Percentiles rank a stretch among this genome's conserved stretches.
phyloP scores from a whole-genome alignment of 2,888 invertebrate species.

The Andrena marginata region DNA sequence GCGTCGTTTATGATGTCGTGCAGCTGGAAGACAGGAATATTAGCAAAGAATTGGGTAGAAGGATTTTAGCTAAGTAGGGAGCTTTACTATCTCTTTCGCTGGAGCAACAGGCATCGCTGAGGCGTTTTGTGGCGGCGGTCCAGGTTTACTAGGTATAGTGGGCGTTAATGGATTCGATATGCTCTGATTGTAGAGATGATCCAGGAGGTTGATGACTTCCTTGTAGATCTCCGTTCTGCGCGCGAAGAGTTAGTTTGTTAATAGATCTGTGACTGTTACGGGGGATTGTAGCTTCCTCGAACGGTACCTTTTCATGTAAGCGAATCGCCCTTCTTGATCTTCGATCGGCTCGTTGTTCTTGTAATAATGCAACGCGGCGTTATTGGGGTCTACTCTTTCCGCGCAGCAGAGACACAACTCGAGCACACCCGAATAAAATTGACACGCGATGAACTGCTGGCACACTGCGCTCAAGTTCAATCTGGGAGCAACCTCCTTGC shows the following conservation, averaged over 20 bases:
- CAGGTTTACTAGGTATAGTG: slow-evolving; percentile 84
- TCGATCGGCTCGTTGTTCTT: slow-evolving; percentile 93
- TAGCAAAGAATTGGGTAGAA: slow-evolving; percentile 9
- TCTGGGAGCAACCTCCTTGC: slow-evolving; percentile 95
- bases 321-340: slow-evolving; percentile 93
- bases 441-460: slow-evolving; percentile 92
- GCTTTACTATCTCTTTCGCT: slow-evolving; percentile 80
- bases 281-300: neutral
- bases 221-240: slow-evolving; percentile 95
- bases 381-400: slow-evolving; percentile 94
- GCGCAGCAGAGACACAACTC: slow-evolving; percentile 95
- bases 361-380: slow-evolving; percentile 95
- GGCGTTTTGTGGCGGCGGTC: slow-evolving; percentile 79
- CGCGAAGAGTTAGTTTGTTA: neutral
- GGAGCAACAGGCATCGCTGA: slow-evolving; percentile 72
- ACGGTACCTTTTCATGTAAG: slow-evolving; percentile 88
- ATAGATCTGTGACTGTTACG: neutral
- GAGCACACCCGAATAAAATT: slow-evolving; percentile 95
- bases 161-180: slow-evolving; percentile 85
- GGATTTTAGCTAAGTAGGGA: neutral
- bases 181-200: slow-evolving; percentile 89
- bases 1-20: slow-evolving; percentile 89
- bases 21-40: slow-evolving; percentile 84
- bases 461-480: slow-evolving; percentile 94
- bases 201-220: slow-evolving; percentile 92